phyloP scores from a whole-genome alignment of 2,888 invertebrate genomes.

The Orthosia cruda region DNA sequence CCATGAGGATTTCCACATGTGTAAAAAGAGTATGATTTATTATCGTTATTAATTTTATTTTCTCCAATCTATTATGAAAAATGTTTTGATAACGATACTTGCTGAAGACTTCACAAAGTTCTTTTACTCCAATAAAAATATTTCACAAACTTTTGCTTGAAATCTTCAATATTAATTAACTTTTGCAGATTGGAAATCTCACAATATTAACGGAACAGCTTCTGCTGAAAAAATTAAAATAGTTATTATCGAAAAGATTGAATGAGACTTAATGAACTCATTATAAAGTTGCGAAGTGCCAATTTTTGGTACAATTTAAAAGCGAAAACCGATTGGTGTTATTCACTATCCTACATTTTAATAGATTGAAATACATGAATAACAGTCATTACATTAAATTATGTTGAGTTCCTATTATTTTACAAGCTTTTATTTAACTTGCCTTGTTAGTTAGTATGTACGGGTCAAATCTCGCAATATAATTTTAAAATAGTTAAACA shows the following conservation, averaged over 20 bases:
- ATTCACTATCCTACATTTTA: too few species aligned
- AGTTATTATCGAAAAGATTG: constrained; percentile 75
- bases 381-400: too few species aligned
- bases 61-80: neutral
- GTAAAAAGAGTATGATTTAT: too few species aligned
- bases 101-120: constrained; percentile 9
- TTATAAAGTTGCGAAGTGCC: constrained; percentile 84
- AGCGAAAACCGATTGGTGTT: constrained; percentile 18
- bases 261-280: constrained; percentile 85
- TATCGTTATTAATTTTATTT: neutral
- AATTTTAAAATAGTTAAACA: too few species aligned
- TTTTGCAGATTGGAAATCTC: constrained; percentile 42
- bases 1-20: too few species aligned
- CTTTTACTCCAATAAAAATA: constrained; percentile 21
- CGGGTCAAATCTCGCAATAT: too few species aligned
- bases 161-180: constrained; percentile 51
- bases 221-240: constrained; percentile 75
- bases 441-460: too few species aligned
- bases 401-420: too few species aligned
- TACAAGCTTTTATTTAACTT: too few species aligned
- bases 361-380: neutral
- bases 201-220: constrained; percentile 52
- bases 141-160: constrained; percentile 27
- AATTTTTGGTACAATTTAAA: constrained; percentile 56
- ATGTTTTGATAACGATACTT: constrained; percentile 13